Percentiles rank a stretch among this genome's conserved stretches.
phyloP scores from a whole-genome alignment of 2,113 vertebrate genomes.

The Ancistrus triradiatus region DNA sequence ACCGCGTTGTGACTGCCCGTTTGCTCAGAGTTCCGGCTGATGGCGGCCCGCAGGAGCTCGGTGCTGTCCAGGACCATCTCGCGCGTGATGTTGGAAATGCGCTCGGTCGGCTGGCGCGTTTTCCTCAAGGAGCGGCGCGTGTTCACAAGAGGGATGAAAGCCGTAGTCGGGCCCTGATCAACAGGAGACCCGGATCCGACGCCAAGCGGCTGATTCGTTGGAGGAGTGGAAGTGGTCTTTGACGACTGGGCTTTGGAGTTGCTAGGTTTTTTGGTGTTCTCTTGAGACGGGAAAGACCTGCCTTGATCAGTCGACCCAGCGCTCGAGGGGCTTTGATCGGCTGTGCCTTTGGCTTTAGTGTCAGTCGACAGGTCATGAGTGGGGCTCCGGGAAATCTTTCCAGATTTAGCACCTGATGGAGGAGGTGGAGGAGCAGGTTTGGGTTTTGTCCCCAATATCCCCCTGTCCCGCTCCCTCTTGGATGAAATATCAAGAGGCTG shows the following conservation, averaged over 20 bases:
- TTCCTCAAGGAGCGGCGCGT: conserved; percentile 89
- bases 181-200: conserved; percentile 46
- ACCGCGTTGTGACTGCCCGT: conserved; percentile 90
- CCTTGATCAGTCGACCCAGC: conserved; percentile 61
- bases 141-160: conserved; percentile 87
- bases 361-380: conserved; percentile 71
- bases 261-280: conserved; percentile 72
- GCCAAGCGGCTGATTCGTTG: conserved; percentile 53
- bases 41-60: conserved; percentile 79
- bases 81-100: conserved; percentile 83
- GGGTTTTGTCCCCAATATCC: conserved; percentile 76
- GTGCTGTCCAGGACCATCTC: conserved; percentile 85
- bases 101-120: conserved; percentile 83
- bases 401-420: conserved; percentile 64
- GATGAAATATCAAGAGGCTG: conserved; percentile 63
- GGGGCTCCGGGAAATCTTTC: conserved; percentile 73
- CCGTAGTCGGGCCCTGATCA: conserved; percentile 65
- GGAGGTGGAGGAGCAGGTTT: conserved; percentile 85
- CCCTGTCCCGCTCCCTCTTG: conserved; percentile 82
- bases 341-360: conserved; percentile 68
- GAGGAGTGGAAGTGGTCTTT: conserved; percentile 61
- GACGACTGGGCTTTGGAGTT: conserved; percentile 75
- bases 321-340: conserved; percentile 61
- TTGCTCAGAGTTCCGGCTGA: conserved; percentile 87
- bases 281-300: conserved; percentile 54